Conservation (phyloP, 1,140 invertebrate genomes). For the Papilio aristodemus region DNA sequence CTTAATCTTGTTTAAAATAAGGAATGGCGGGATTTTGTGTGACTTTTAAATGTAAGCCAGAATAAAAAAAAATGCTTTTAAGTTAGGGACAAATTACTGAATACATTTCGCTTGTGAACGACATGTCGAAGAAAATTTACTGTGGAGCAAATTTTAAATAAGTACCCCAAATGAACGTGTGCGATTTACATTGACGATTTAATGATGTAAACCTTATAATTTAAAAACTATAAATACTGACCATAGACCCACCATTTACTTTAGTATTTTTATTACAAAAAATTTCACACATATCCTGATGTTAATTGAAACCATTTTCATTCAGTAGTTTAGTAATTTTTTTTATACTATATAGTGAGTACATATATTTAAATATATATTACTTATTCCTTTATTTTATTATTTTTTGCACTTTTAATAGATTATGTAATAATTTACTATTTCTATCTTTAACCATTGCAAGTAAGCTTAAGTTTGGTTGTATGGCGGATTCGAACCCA, state of each 20-base stretch:
- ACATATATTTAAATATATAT: too few relatives aligned
- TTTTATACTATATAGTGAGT: too few relatives aligned
- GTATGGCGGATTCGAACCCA: too few relatives aligned
- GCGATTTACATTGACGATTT: not conserved
- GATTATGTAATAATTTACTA: too few relatives aligned
- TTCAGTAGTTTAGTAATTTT: too few relatives aligned
- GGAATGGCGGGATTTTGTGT: slow-evolving; percentile 44
- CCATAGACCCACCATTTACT: not conserved
- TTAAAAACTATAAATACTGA: not conserved
- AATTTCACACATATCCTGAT: too few relatives aligned
- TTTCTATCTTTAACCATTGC: not conserved
- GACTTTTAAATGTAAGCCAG: slow-evolving; percentile 34
- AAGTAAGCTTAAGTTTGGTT: not conserved
- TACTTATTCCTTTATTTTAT: too few relatives aligned
- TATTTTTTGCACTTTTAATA: too few relatives aligned
- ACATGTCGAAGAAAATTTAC: slow-evolving; percentile 12
- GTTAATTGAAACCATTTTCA: too few relatives aligned
- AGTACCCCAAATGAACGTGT: not conserved
- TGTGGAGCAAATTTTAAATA: not conserved
- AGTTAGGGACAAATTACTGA: slow-evolving; percentile 5
- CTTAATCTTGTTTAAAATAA: slow-evolving; percentile 49
- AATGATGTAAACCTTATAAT: not conserved
- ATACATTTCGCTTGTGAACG: not conserved
- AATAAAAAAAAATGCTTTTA: slow-evolving; percentile 25
- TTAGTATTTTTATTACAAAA: not conserved